Evolutionary conservation across 2,797 vertebrate genomes (phyloP).

Genomic region (Rhyacichthys aspro): DNA sequence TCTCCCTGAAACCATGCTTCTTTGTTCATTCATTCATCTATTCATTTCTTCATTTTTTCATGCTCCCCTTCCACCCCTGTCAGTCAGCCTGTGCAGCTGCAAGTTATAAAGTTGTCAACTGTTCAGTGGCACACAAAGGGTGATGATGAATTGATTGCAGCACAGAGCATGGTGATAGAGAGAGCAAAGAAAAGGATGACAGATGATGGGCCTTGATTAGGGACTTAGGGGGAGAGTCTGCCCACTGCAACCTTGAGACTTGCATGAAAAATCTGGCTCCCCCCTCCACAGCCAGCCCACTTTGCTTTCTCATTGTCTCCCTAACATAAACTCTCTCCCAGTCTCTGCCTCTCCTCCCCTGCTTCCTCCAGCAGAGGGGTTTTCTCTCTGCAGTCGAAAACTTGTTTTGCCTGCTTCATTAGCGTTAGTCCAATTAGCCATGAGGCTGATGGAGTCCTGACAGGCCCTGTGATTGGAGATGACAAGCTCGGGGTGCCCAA

Average conservation of each 20-base stretch:
- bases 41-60: conserved; percentile 75
- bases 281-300: conserved; percentile 30
- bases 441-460: conserved; percentile 99
- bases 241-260: conserved; percentile 94
- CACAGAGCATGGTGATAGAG: conserved; percentile 86
- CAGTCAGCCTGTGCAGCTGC: conserved; percentile 84
- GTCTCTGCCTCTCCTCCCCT: conserved; percentile 70
- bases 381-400: conserved; percentile 85
- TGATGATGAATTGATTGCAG: conserved; percentile 95
- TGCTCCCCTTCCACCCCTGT: conserved; percentile 73
- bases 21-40: conserved; percentile 80
- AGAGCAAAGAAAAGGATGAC: conserved; percentile 88
- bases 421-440: conserved; percentile 99
- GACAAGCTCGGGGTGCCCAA: conserved; percentile 96
- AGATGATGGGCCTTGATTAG: conserved; percentile 88
- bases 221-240: conserved; percentile 89
- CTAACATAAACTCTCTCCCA: conserved; percentile 47
- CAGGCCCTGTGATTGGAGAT: conserved; percentile 99
- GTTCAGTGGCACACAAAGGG: conserved; percentile 90
- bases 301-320: conserved; percentile 68
- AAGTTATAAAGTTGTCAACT: conserved; percentile 91
- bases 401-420: conserved; percentile 99
- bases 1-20: conserved; percentile 66
- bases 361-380: conserved; percentile 57
- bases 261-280: conserved; percentile 81